Evolutionary conservation across 2,888 invertebrate species (phyloP).

Genomic region (Calameuta pallipes): DNA sequence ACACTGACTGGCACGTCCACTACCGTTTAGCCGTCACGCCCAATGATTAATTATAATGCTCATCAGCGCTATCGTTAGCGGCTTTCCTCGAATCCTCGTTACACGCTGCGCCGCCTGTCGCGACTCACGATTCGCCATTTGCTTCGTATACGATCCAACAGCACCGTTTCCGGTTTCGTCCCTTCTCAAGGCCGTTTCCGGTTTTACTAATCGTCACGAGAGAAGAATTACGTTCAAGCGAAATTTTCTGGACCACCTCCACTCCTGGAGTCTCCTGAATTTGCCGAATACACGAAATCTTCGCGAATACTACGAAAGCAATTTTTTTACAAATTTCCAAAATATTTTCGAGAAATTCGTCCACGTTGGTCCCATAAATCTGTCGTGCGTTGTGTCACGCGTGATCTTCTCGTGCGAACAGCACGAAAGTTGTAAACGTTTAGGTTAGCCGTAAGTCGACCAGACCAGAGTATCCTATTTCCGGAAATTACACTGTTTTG

Average conservation of each 20-base stretch:
- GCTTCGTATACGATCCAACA: neutral
- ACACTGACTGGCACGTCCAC: neutral
- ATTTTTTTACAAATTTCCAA: neutral
- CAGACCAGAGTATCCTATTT: neutral
- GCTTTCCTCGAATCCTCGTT: neutral
- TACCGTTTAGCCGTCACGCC: neutral
- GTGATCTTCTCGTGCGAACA: neutral
- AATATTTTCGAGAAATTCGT: neutral
- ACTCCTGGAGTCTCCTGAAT: neutral
- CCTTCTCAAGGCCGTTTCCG: neutral
- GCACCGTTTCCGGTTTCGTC: neutral
- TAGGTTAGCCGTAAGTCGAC: neutral
- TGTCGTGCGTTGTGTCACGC: neutral
- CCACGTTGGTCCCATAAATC: neutral
- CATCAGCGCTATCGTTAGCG: conserved; percentile 13
- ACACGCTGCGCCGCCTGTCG: neutral
- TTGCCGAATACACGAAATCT: neutral
- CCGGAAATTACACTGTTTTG: neutral
- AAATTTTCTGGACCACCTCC: neutral
- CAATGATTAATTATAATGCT: conserved; percentile 20
- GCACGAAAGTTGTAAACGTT: neutral
- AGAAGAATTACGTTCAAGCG: neutral
- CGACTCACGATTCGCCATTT: neutral
- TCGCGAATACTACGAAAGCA: neutral
- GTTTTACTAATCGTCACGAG: neutral